Conservation (phyloP, 2,888 invertebrate species). For the Kuschelorhynchus macadamiae region DNA sequence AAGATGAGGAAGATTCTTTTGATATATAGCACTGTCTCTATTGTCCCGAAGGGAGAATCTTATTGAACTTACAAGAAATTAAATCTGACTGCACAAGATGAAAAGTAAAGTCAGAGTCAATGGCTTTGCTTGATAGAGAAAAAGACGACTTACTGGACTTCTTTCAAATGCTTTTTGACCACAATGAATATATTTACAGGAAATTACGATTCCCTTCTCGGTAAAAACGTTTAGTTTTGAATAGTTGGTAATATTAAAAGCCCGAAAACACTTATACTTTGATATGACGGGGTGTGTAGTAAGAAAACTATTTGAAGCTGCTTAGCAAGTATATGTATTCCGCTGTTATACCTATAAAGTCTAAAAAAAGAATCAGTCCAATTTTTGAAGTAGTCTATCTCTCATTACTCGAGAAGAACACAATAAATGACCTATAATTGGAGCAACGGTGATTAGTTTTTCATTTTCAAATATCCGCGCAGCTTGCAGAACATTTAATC, state of each 20-base stretch:
- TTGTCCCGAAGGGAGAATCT: too few relatives aligned
- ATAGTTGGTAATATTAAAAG: constrained; percentile 31
- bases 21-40: too few relatives aligned
- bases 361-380: not conserved
- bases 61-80: constrained; percentile 21
- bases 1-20: too few relatives aligned
- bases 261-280: constrained; percentile 13
- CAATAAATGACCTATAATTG: not conserved
- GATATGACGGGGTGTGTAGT: constrained; percentile 31
- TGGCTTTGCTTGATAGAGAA: constrained; percentile 20
- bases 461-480: constrained; percentile 28
- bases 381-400: not conserved
- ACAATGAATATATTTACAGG: constrained; percentile 34
- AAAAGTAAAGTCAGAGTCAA: constrained; percentile 38
- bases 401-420: not conserved
- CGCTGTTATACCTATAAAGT: not conserved
- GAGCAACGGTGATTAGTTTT: constrained; percentile 10
- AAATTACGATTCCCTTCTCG: constrained; percentile 34
- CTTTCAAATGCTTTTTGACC: constrained; percentile 35
- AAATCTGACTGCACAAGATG: constrained; percentile 34
- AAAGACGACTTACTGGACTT: constrained; percentile 33
- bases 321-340: constrained; percentile 34
- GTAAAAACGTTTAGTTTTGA: constrained; percentile 39
- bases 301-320: constrained; percentile 17
- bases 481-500: constrained; percentile 17